These are phyloP conservation scores for Trichosurus vulpecula DNA, from an alignment of 2,797 vertebrate species.

Conservation along the genomic window DNA sequence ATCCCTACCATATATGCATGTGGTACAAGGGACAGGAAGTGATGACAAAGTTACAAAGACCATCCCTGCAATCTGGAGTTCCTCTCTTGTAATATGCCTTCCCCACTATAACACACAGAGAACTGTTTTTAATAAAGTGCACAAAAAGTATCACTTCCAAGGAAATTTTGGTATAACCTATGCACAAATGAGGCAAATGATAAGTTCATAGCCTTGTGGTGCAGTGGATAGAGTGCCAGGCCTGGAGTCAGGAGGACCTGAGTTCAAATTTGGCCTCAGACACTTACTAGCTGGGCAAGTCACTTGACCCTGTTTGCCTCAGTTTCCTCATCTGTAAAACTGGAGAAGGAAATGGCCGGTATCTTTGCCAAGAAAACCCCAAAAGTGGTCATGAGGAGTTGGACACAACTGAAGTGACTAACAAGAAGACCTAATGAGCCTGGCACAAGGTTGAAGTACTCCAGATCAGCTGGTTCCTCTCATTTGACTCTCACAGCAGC, in stretches of 20 bases:
- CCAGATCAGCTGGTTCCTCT: not conserved
- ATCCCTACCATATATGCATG: not conserved
- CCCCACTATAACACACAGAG: not conserved
- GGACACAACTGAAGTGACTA: not conserved
- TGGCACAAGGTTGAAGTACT: not conserved
- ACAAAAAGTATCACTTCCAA: not conserved
- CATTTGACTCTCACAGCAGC: not conserved
- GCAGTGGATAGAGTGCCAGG: not conserved
- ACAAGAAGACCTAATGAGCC: not conserved
- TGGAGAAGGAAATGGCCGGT: not conserved
- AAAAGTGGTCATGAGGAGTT: not conserved
- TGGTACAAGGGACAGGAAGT: not conserved
- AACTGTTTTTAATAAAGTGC: not conserved
- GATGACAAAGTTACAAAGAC: not conserved
- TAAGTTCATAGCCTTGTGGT: not conserved
- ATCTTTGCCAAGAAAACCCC: no score
- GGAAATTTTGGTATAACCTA: not conserved
- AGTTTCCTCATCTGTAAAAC: not conserved
- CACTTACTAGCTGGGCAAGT: no score
- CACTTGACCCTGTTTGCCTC: not conserved
- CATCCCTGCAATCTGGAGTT: not conserved
- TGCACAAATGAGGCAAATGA: not conserved
- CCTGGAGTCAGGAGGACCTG: not conserved
- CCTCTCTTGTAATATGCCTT: not conserved
- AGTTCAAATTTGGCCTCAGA: not conserved